phyloP scores from a whole-genome alignment of 2,888 invertebrate species.

The Melanostoma mellinum region DNA sequence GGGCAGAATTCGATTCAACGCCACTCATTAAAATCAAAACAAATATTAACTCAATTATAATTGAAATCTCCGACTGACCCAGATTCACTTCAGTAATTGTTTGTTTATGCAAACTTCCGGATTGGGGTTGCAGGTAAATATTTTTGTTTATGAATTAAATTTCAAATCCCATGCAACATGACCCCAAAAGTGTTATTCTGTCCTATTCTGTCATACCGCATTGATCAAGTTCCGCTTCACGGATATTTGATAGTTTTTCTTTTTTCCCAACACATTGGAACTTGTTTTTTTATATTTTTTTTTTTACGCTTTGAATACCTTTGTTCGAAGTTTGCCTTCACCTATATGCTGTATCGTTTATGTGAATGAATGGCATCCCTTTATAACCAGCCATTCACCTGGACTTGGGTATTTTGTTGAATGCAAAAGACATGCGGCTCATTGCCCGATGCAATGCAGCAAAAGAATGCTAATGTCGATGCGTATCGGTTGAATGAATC shows the following conservation, averaged over 20 bases:
- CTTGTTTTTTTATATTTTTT: neutral
- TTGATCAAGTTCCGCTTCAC: neutral
- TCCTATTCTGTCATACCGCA: too few relatives aligned
- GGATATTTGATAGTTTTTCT: neutral
- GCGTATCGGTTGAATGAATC: conserved; percentile 24
- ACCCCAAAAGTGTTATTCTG: too few relatives aligned
- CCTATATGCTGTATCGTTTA: conserved; percentile 29
- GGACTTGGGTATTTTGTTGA: neutral
- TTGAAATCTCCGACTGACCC: too few relatives aligned
- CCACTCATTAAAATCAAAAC: too few relatives aligned
- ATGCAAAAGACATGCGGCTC: neutral
- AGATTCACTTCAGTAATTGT: too few relatives aligned
- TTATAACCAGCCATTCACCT: conserved; percentile 6
- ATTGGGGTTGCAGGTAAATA: too few relatives aligned
- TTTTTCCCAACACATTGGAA: neutral
- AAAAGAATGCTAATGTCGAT: neutral
- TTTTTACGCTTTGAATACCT: neutral
- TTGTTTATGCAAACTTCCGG: too few relatives aligned
- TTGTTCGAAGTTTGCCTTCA: conserved; percentile 44
- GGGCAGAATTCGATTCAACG: too few relatives aligned
- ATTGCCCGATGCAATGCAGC: neutral
- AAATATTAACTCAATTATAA: too few relatives aligned
- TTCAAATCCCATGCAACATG: too few relatives aligned
- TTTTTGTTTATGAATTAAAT: too few relatives aligned
- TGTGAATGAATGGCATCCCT: conserved; percentile 25